Conservation (phyloP, 92 coral and sea anemone genomes). For the Virgularia gustaviana region DNA sequence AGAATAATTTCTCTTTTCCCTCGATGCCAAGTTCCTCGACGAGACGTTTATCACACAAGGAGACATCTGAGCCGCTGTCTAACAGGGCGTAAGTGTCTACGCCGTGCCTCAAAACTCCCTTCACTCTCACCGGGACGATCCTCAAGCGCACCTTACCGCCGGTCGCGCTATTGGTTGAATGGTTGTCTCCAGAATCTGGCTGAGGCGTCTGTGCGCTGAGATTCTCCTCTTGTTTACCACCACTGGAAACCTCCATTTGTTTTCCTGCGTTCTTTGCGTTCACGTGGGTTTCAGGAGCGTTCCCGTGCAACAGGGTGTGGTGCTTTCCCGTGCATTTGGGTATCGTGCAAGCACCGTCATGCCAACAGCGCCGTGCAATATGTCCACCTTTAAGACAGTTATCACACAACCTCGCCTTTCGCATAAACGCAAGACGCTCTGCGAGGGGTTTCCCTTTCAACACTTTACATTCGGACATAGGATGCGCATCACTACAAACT, state of each 20-base stretch:
- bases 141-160: slow-evolving; percentile 10
- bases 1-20: slow-evolving; percentile 26
- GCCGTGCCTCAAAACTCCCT: not conserved
- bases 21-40: slow-evolving; percentile 1
- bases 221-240: not conserved
- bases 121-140: slow-evolving; percentile 47
- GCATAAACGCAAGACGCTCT: slow-evolving; percentile 14
- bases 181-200: too few species aligned
- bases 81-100: slow-evolving; percentile 44
- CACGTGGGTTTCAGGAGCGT: not conserved
- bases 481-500: slow-evolving; percentile 32
- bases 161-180: too few species aligned
- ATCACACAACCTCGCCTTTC: slow-evolving; percentile 2
- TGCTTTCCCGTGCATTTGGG: slow-evolving; percentile 36
- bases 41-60: slow-evolving; percentile 35
- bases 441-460: slow-evolving; percentile 27
- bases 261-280: not conserved
- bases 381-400: slow-evolving; percentile 31
- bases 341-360: not conserved
- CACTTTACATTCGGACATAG: slow-evolving; percentile 11
- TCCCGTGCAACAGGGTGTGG: slow-evolving; percentile 38
- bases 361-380: slow-evolving; percentile 19
- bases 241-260: not conserved
- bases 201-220: not conserved
- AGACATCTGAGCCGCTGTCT: slow-evolving; percentile 45